A percentile compares a stretch with the other conserved stretches of the same genome.
These are phyloP conservation scores for Sternotherus odoratus DNA, from an alignment of 2,797 vertebrate genomes.

Conservation along the genomic window DNA sequence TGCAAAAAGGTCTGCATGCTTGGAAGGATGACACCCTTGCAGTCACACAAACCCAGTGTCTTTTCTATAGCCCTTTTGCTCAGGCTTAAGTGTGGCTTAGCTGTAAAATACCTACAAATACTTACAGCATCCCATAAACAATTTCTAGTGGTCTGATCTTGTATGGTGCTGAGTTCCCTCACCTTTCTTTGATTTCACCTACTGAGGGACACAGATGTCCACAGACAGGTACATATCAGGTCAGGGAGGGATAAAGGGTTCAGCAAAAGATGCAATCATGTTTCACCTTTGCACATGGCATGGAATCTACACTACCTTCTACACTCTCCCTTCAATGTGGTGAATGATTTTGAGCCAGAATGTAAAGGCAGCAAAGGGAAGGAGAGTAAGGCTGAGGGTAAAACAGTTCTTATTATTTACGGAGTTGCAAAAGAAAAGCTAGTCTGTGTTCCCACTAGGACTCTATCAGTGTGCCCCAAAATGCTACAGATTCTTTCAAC, in stretches of 20 bases:
- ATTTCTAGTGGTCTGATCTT: too few species aligned
- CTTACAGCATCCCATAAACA: background rate
- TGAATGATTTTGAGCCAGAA: background rate
- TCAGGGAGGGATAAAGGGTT: background rate
- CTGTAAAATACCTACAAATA: background rate
- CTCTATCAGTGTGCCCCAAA: background rate
- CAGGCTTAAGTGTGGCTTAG: background rate
- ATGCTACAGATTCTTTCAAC: background rate
- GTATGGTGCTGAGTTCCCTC: background rate
- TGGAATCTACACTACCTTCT: background rate
- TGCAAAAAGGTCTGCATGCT: background rate
- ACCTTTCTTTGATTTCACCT: background rate
- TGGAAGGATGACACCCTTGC: background rate
- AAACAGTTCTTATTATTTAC: fast-evolving
- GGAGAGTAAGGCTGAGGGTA: background rate
- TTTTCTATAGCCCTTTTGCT: background rate
- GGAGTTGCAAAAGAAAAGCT: background rate
- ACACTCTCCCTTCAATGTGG: background rate
- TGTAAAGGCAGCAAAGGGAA: fast-evolving
- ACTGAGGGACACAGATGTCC: background rate
- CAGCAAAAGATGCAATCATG: background rate
- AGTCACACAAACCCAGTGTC: background rate
- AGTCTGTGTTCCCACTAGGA: background rate
- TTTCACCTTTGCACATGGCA: background rate
- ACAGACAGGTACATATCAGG: fast-evolving